Conservation (phyloP, 2,113 vertebrate genomes). For the Odocoileus virginianus region DNA sequence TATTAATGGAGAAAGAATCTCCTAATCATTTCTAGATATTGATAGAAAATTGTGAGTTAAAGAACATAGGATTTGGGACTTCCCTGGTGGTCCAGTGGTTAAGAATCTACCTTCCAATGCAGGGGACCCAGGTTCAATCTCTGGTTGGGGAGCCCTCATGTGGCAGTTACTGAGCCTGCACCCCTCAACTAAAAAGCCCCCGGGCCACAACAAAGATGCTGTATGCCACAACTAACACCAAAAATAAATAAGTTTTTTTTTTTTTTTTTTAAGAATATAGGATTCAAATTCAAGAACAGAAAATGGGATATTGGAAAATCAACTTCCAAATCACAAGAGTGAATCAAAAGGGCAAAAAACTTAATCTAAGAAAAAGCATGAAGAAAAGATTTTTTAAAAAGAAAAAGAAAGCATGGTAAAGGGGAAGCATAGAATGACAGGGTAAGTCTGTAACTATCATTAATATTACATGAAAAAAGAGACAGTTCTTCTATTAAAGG, state of each 20-base stretch:
- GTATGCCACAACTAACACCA: not conserved
- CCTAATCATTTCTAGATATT: not conserved
- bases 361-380: not conserved
- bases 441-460: not conserved
- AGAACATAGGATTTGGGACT: not conserved
- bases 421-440: not conserved
- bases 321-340: not conserved
- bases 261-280: not conserved
- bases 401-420: not conserved
- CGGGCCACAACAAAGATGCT: not conserved
- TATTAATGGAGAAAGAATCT: not conserved
- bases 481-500: not conserved
- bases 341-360: not conserved
- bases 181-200: not conserved
- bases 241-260: not conserved
- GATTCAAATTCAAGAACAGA: not conserved
- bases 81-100: not conserved
- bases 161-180: not conserved
- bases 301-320: not conserved
- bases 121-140: not conserved
- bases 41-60: not conserved
- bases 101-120: not conserved
- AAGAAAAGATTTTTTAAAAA: not conserved
- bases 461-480: not conserved
- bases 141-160: accelerated